Percentiles rank a stretch among this genome's conserved stretches.
phyloP scores from a whole-genome alignment of 1,140 invertebrate genomes.

The Megathymus violae region DNA sequence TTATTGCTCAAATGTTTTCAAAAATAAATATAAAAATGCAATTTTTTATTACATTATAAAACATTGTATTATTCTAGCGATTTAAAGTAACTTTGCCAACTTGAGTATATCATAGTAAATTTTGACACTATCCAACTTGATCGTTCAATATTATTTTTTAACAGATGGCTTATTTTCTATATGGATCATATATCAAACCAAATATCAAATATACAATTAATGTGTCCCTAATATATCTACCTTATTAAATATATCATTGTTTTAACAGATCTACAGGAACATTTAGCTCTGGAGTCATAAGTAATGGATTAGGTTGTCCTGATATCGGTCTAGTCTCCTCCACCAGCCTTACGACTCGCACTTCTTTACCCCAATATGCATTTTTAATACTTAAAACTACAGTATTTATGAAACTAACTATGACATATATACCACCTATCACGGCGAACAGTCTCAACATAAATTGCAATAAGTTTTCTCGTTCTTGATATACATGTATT shows the following conservation, averaged over 20 bases:
- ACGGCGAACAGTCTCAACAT: conserved; percentile 94
- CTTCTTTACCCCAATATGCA: conserved; percentile 43
- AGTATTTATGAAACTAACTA: conserved; percentile 86
- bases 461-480: conserved; percentile 92
- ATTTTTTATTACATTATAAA: too few relatives aligned
- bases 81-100: too few relatives aligned
- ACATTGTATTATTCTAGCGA: too few relatives aligned
- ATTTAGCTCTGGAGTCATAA: conserved; percentile 58
- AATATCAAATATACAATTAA: too few relatives aligned
- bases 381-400: conserved; percentile 59
- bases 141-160: too few relatives aligned
- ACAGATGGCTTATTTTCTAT: too few relatives aligned
- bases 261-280: conserved; percentile 65
- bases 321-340: conserved; percentile 29
- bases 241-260: conserved; percentile 58
- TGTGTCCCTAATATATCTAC: too few relatives aligned
- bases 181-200: too few relatives aligned
- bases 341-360: conserved; percentile 36
- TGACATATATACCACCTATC: conserved; percentile 95
- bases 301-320: conserved; percentile 53
- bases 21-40: too few relatives aligned
- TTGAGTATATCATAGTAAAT: too few relatives aligned
- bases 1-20: background rate
- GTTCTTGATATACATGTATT: conserved; percentile 92
- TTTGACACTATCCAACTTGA: too few relatives aligned